phyloP scores from a whole-genome alignment of 2,113 vertebrate genomes.

The Saccopteryx leptura region DNA sequence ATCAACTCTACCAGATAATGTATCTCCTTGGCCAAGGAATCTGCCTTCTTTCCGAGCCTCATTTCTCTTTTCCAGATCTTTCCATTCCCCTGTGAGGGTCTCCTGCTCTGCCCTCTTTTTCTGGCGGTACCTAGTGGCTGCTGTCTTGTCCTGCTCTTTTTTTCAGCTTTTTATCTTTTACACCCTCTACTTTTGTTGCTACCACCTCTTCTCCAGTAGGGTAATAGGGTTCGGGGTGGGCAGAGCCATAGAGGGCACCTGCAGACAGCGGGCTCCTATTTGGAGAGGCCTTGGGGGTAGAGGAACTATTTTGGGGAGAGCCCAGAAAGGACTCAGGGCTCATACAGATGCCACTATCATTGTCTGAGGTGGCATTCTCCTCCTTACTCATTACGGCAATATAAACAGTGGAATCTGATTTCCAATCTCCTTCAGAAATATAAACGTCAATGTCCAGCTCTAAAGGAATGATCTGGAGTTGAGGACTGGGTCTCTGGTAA shows the following conservation, averaged over 20 bases:
- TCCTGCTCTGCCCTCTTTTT: slow-evolving; percentile 96
- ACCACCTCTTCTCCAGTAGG: slow-evolving; percentile 83
- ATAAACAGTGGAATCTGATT: slow-evolving; percentile 74
- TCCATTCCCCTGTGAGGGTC: slow-evolving; percentile 88
- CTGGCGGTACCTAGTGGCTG: slow-evolving; percentile 96
- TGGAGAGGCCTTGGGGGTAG: slow-evolving; percentile 82
- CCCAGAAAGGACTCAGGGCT: slow-evolving; percentile 89
- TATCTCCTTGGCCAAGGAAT: slow-evolving; percentile 95
- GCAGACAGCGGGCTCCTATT: slow-evolving; percentile 83
- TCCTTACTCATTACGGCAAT: slow-evolving; percentile 86
- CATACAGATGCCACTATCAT: slow-evolving; percentile 90
- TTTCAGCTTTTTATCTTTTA: slow-evolving; percentile 97
- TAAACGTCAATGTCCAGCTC: slow-evolving; percentile 94
- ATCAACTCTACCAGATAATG: slow-evolving; percentile 97
- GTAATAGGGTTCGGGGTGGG: slow-evolving; percentile 88
- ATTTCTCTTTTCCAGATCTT: slow-evolving; percentile 93
- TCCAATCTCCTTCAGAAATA: slow-evolving; percentile 91
- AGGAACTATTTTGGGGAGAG: slow-evolving; percentile 89
- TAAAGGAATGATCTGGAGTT: slow-evolving; percentile 88
- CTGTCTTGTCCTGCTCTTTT: slow-evolving; percentile 99
- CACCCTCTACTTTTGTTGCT: slow-evolving; percentile 87
- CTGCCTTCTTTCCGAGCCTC: slow-evolving; percentile 90
- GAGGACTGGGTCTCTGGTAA: slow-evolving; percentile 84
- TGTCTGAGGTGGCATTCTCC: slow-evolving; percentile 89
- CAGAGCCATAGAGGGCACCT: slow-evolving; percentile 82